A percentile compares a stretch with the other conserved stretches of the same genome.
Conservation (phyloP, 2,888 invertebrate species). For the Saturnia pavonia region DNA sequence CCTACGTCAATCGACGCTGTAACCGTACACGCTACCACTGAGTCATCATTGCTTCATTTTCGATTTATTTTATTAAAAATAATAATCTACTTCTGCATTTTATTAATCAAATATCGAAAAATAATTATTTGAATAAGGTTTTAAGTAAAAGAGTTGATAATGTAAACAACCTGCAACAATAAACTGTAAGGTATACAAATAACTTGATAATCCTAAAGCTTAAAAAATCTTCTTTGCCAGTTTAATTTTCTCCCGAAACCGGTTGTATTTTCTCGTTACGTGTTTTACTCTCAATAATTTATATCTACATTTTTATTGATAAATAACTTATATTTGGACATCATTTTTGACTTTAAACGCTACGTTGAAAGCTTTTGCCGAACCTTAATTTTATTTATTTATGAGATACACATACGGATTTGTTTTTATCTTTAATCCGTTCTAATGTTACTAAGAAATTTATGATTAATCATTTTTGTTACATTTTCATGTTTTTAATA, state of each 20-base stretch:
- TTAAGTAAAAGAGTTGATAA: conserved; percentile 20
- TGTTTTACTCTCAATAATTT: conserved; percentile 37
- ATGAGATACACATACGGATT: conserved; percentile 10
- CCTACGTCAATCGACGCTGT: no score
- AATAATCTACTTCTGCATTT: no score
- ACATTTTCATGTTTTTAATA: no score
- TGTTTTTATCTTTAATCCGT: no score
- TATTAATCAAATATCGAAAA: not conserved
- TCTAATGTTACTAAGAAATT: no score
- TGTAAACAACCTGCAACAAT: conserved; percentile 20
- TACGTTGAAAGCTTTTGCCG: conserved; percentile 17
- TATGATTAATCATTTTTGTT: no score
- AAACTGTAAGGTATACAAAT: conserved; percentile 48
- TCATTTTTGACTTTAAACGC: conserved; percentile 22
- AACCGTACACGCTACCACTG: no score
- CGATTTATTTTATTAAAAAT: no score
- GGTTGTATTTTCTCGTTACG: conserved; percentile 42
- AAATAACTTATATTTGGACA: conserved; percentile 24
- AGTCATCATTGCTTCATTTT: no score
- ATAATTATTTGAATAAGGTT: not conserved
- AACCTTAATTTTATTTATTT: conserved; percentile 15
- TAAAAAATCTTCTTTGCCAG: conserved; percentile 51
- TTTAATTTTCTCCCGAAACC: conserved; percentile 48
- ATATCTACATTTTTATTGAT: conserved; percentile 29
- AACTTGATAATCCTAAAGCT: conserved; percentile 49